A percentile compares a stretch with the other conserved stretches of the same genome.
Conservation (phyloP, 2,113 vertebrate genomes). For the Gallinago undulata region DNA sequence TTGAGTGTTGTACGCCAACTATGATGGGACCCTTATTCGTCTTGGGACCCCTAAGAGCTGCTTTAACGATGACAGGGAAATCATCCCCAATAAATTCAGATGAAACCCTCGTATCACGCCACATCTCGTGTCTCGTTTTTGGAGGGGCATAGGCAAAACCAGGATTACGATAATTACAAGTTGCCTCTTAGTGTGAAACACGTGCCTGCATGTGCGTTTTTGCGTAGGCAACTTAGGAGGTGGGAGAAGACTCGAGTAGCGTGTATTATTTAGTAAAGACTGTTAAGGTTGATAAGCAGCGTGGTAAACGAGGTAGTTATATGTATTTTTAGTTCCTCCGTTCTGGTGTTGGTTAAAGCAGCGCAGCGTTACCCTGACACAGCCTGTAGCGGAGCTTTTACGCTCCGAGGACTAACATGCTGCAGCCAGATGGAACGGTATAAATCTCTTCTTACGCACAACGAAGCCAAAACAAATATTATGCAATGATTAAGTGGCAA, state of each 20-base stretch:
- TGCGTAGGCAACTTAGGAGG: background rate
- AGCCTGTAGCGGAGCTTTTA: background rate
- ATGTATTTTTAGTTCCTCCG: background rate
- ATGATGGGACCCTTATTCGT: background rate
- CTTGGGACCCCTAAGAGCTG: background rate
- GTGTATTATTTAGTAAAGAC: background rate
- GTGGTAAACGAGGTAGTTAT: accelerated
- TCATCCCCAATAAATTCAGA: background rate
- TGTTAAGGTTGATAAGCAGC: accelerated
- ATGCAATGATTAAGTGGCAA: background rate
- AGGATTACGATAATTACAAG: background rate
- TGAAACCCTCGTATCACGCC: background rate
- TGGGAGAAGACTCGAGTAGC: background rate
- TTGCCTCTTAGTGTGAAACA: background rate
- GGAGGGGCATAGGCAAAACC: background rate
- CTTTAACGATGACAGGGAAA: background rate
- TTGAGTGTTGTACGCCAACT: background rate
- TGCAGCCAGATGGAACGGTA: background rate
- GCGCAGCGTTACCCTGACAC: background rate
- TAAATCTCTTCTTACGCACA: constrained; percentile 6
- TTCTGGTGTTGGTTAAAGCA: background rate
- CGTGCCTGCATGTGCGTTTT: too few species aligned
- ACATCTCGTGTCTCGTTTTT: background rate
- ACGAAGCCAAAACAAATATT: constrained; percentile 22
- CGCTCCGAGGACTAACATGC: background rate